Conservation (phyloP, 37 sponge, comb jelly and placozoan genomes). For the Aplysina aerophoba region DNA sequence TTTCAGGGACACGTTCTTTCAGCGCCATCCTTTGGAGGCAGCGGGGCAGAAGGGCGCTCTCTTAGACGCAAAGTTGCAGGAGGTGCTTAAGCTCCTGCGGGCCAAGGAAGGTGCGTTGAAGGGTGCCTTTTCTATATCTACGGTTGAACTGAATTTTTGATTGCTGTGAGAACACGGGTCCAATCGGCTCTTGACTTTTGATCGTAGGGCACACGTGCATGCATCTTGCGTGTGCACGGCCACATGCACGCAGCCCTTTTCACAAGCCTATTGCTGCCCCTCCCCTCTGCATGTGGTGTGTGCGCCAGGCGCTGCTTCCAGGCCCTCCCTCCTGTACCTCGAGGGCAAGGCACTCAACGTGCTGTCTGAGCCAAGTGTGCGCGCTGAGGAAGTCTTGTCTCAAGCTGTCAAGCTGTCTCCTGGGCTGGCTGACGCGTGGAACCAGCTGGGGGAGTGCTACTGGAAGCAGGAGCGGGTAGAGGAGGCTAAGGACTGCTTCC, state of each 20-base stretch:
- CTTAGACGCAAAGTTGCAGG: slow-evolving; percentile 51
- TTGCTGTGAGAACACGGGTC: too few relatives aligned
- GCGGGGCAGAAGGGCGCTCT: slow-evolving; percentile 48
- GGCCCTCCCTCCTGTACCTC: slow-evolving; percentile 37
- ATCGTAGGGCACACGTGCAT: too few relatives aligned
- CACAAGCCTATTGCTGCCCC: too few relatives aligned
- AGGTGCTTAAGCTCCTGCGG: slow-evolving; percentile 44
- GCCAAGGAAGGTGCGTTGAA: slow-evolving; percentile 53
- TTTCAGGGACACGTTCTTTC: slow-evolving; percentile 62
- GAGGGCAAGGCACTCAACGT: slow-evolving; percentile 74
- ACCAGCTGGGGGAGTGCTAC: slow-evolving; percentile 78
- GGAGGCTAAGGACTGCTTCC: slow-evolving; percentile 83
- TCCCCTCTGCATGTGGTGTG: too few relatives aligned
- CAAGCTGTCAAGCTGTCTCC: slow-evolving; percentile 80
- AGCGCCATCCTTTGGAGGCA: slow-evolving; percentile 49
- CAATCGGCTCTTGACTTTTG: too few relatives aligned
- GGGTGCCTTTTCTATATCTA: too few relatives aligned
- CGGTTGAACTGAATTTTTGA: too few relatives aligned
- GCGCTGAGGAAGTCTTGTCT: slow-evolving; percentile 67
- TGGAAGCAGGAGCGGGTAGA: slow-evolving; percentile 79
- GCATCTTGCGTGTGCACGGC: too few relatives aligned
- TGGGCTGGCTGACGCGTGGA: slow-evolving; percentile 70
- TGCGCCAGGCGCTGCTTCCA: too few relatives aligned
- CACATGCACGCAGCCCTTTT: too few relatives aligned
- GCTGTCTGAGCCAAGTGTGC: slow-evolving; percentile 42